Evolutionary conservation across 2,113 vertebrate genomes (phyloP).

Genomic region (Psophia crepitans): DNA sequence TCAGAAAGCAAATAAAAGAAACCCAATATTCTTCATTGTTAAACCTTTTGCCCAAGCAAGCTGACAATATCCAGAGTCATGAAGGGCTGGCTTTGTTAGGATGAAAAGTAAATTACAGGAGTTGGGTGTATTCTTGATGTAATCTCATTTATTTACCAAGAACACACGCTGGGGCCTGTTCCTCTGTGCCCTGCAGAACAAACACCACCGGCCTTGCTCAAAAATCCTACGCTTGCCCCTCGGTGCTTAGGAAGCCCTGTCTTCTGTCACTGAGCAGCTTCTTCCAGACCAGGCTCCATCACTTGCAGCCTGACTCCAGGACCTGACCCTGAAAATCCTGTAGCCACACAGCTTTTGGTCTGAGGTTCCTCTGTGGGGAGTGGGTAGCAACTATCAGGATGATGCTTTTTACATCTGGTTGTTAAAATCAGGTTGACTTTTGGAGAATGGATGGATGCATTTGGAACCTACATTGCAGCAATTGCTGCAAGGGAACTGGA

Average conservation of each 20-base stretch:
- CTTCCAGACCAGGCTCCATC: not conserved
- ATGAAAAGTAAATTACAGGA: conserved; percentile 5
- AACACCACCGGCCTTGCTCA: not conserved
- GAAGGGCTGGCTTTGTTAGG: not conserved
- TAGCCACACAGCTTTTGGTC: not conserved
- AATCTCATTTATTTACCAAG: conserved; percentile 25
- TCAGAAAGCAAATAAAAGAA: not conserved
- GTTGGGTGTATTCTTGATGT: conserved; percentile 7
- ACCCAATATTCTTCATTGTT: not conserved
- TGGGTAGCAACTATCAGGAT: not conserved
- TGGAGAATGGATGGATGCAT: not conserved
- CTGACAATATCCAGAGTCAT: not conserved
- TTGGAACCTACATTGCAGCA: not conserved
- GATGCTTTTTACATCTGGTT: not conserved
- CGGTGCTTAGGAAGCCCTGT: not conserved
- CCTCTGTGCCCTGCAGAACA: not conserved
- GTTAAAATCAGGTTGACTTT: not conserved
- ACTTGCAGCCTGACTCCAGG: not conserved
- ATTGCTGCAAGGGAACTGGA: not conserved
- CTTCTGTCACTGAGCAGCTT: not conserved
- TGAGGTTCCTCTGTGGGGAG: not conserved
- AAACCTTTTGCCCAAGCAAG: not conserved
- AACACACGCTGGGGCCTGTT: not conserved
- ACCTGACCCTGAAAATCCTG: not conserved
- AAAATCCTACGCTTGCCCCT: not conserved